Evolutionary conservation across 2,888 invertebrate genomes (phyloP).

Genomic region (Apocheima hispidaria): DNA sequence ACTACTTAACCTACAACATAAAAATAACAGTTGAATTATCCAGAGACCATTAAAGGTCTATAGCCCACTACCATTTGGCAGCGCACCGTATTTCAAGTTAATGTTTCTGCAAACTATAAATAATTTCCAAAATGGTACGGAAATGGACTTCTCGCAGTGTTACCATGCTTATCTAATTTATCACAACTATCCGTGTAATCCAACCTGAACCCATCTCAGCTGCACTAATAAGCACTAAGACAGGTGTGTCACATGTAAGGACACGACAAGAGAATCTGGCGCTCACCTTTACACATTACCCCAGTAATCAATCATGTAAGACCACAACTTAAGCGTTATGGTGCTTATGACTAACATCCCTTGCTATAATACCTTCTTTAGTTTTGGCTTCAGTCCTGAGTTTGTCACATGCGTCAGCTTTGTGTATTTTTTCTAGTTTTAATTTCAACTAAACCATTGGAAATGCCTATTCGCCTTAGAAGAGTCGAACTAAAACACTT

Average conservation of each 20-base stretch:
- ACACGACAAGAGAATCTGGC: slow-evolving; percentile 75
- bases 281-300: slow-evolving; percentile 69
- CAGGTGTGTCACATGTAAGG: slow-evolving; percentile 54
- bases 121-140: background rate
- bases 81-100: background rate
- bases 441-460: too few species aligned
- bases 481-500: background rate
- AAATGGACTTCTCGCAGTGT: background rate
- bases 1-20: too few species aligned
- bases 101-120: background rate
- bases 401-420: too few species aligned
- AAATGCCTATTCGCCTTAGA: too few species aligned
- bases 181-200: slow-evolving; percentile 31
- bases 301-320: slow-evolving; percentile 74
- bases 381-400: slow-evolving; percentile 1
- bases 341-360: slow-evolving; percentile 15
- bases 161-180: slow-evolving; percentile 18
- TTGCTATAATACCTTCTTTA: background rate
- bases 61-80: too few species aligned
- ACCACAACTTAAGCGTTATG: slow-evolving; percentile 27
- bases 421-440: too few species aligned
- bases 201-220: slow-evolving; percentile 29
- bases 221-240: slow-evolving; percentile 44
- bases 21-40: too few species aligned
- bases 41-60: too few species aligned